A percentile compares a stretch with the other conserved stretches of the same genome.
Conservation (phyloP, 2,113 vertebrate genomes). For the Charadrius vociferus region DNA sequence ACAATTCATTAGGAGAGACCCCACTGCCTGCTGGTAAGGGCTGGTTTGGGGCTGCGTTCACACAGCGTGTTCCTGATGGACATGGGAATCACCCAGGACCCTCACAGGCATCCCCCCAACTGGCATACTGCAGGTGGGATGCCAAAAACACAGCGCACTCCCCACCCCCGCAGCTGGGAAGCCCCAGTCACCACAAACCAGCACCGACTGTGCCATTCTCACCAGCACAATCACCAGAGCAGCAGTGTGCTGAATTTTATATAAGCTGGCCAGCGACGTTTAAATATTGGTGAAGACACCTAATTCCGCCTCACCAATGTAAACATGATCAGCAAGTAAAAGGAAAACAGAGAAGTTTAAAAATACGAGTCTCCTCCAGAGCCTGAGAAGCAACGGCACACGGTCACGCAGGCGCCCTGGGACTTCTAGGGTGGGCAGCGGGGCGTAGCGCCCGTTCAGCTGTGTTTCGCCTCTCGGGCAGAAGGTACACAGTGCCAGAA, state of each 20-base stretch:
- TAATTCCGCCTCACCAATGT: background rate
- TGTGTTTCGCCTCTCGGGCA: background rate
- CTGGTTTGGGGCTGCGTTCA: background rate
- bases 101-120: background rate
- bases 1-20: background rate
- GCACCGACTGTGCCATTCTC: rapidly evolving
- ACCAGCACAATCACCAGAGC: rapidly evolving
- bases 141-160: rapidly evolving
- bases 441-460: rapidly evolving
- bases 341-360: background rate
- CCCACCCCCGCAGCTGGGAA: rapidly evolving
- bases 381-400: background rate
- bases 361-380: rapidly evolving
- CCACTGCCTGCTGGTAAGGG: background rate
- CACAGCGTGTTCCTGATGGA: rapidly evolving
- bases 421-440: rapidly evolving
- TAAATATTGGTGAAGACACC: background rate
- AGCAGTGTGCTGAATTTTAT: background rate
- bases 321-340: background rate
- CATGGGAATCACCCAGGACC: background rate
- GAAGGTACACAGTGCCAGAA: background rate
- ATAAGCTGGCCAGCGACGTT: background rate
- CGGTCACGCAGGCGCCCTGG: rapidly evolving
- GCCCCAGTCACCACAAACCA: rapidly evolving
- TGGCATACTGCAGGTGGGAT: rapidly evolving